phyloP scores from a whole-genome alignment of 2,113 vertebrate species.

The Halichoerus grypus region DNA sequence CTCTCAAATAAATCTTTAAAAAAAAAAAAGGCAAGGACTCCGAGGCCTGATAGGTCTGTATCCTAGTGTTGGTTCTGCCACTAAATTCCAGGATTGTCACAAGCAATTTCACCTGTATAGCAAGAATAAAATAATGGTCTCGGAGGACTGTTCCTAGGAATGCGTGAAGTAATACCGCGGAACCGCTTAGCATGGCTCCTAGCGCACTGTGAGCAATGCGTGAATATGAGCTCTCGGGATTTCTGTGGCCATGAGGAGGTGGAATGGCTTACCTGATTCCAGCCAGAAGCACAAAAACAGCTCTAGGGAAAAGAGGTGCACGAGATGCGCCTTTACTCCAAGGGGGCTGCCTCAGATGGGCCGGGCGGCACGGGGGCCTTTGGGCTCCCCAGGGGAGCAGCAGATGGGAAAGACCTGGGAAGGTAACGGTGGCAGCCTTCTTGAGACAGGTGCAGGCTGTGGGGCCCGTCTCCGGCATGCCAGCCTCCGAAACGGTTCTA shows the following conservation, averaged over 20 bases:
- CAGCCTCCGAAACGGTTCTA: not conserved
- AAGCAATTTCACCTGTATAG: not conserved
- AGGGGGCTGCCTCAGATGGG: not conserved
- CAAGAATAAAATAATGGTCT: not conserved
- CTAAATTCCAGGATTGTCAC: not conserved
- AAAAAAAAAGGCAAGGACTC: not conserved
- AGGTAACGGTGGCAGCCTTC: not conserved
- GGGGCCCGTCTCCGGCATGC: not conserved
- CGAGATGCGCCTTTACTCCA: not conserved
- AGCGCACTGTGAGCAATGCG: fast-evolving
- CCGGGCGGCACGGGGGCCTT: not conserved
- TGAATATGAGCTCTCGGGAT: not conserved
- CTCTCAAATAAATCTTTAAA: not conserved
- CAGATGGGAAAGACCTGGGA: not conserved
- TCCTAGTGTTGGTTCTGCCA: not conserved
- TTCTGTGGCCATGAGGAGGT: not conserved
- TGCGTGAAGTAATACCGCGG: not conserved
- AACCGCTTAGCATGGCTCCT: too few relatives aligned
- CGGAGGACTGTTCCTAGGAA: not conserved
- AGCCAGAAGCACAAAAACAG: not conserved
- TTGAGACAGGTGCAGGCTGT: not conserved
- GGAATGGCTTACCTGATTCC: not conserved
- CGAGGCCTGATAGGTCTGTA: not conserved
- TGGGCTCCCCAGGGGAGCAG: not conserved
- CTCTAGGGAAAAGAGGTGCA: not conserved